phyloP scores from a whole-genome alignment of 2,113 vertebrate genomes.

The Tonatia bakeri region DNA sequence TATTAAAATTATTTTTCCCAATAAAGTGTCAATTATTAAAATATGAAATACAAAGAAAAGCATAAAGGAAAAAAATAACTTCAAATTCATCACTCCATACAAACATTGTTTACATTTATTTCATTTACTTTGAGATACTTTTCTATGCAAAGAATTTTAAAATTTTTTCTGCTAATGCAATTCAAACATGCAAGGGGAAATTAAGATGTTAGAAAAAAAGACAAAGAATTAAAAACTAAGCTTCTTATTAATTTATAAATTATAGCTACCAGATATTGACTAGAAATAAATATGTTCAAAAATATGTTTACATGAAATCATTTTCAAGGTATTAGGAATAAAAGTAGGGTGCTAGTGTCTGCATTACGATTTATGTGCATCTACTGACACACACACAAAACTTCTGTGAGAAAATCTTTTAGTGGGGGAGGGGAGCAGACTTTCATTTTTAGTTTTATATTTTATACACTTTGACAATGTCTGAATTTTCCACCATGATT shows the following conservation, averaged over 20 bases:
- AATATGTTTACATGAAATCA: not conserved
- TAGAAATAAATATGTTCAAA: not conserved
- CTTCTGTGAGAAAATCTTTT: not conserved
- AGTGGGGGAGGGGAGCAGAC: not conserved
- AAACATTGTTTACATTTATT: not conserved
- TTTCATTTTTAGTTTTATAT: not conserved
- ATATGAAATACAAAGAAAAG: not conserved
- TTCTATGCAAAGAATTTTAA: not conserved
- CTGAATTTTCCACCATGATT: not conserved
- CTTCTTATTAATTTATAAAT: slow-evolving; percentile 27
- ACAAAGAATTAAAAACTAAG: slow-evolving; percentile 12
- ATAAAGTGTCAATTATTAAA: slow-evolving; percentile 30
- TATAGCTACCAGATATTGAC: not conserved
- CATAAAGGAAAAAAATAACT: not conserved
- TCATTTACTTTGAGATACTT: not conserved
- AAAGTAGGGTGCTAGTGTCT: not conserved
- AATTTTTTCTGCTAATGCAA: not conserved
- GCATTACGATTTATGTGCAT: rapidly evolving
- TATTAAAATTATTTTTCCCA: slow-evolving; percentile 40
- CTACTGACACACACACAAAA: not conserved
- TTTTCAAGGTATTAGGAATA: not conserved
- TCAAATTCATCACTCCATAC: not conserved
- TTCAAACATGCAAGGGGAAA: not conserved
- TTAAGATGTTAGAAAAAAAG: not conserved
- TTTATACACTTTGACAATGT: not conserved